Percentiles rank a stretch among this genome's conserved stretches.
Conservation (phyloP, 2,888 invertebrate species). For the Campoplex capitator region DNA sequence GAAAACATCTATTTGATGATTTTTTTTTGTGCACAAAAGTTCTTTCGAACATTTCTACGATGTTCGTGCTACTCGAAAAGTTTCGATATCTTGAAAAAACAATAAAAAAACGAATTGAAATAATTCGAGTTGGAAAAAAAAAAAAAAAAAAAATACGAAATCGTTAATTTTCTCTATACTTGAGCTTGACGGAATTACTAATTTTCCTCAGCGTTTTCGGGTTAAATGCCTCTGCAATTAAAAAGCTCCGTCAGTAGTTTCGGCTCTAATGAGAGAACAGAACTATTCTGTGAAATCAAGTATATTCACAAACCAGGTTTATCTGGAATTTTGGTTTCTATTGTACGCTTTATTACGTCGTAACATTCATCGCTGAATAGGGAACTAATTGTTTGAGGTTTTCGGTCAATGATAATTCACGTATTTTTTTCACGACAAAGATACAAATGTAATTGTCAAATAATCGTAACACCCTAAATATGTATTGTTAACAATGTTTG, state of each 20-base stretch:
- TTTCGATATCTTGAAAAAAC: neutral
- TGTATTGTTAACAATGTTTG: neutral
- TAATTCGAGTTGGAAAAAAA: neutral
- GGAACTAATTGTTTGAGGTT: slow-evolving; percentile 49
- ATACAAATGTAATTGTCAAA: neutral
- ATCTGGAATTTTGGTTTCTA: slow-evolving; percentile 34
- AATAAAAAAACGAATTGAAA: neutral
- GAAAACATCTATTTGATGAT: neutral
- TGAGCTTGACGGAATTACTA: neutral
- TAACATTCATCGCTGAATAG: slow-evolving; percentile 50
- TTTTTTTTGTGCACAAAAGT: neutral
- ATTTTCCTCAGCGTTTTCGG: neutral
- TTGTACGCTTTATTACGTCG: slow-evolving; percentile 38
- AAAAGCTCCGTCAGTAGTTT: slow-evolving; percentile 60
- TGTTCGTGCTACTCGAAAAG: neutral
- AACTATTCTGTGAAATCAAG: slow-evolving; percentile 52
- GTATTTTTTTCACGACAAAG: neutral
- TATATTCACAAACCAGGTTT: slow-evolving; percentile 46
- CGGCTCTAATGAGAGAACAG: slow-evolving; percentile 59
- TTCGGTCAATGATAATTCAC: neutral
- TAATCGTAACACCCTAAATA: neutral
- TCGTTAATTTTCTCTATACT: neutral
- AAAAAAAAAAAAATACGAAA: too few species aligned
- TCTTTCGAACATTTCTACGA: neutral
- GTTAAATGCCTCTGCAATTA: neutral